These are phyloP conservation scores for Celastrina argiolus DNA, from an alignment of 2,888 invertebrate genomes.

Conservation along the genomic window DNA sequence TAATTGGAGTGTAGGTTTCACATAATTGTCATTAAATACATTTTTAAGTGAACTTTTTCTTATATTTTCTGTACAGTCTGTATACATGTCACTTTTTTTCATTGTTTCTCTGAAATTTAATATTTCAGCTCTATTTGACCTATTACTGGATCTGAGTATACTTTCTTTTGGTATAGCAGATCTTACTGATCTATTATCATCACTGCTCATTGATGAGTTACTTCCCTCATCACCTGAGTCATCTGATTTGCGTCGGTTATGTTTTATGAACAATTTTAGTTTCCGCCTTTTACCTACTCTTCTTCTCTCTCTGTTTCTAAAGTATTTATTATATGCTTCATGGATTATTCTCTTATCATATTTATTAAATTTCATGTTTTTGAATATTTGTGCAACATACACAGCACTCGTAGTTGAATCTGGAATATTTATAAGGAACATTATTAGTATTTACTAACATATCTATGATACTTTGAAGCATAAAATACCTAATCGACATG, in stretches of 20 bases:
- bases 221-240: constrained; percentile 60
- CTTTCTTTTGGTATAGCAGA: constrained; percentile 42
- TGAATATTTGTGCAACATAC: constrained; percentile 51
- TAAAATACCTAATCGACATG: too few relatives aligned
- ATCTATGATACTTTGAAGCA: too few relatives aligned
- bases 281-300: constrained; percentile 52
- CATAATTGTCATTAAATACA: constrained; percentile 32
- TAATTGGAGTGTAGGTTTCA: background rate
- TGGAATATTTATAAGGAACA: constrained; percentile 38
- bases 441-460: too few relatives aligned
- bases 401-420: constrained; percentile 53
- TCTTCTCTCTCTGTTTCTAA: constrained; percentile 42
- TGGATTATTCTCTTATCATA: constrained; percentile 50
- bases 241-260: constrained; percentile 43
- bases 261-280: constrained; percentile 43
- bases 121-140: constrained; percentile 43
- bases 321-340: constrained; percentile 46
- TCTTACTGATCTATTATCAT: constrained; percentile 50
- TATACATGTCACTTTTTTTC: constrained; percentile 41
- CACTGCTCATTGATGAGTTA: constrained; percentile 59
- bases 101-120: constrained; percentile 39
- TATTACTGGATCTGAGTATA: constrained; percentile 36
- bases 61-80: constrained; percentile 43
- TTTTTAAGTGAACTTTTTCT: constrained; percentile 44
- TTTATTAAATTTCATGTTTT: constrained; percentile 47